Base-by-base conservation (phyloP, 2,888 invertebrate genomes). In the Ectropis crepuscularia region DNA sequence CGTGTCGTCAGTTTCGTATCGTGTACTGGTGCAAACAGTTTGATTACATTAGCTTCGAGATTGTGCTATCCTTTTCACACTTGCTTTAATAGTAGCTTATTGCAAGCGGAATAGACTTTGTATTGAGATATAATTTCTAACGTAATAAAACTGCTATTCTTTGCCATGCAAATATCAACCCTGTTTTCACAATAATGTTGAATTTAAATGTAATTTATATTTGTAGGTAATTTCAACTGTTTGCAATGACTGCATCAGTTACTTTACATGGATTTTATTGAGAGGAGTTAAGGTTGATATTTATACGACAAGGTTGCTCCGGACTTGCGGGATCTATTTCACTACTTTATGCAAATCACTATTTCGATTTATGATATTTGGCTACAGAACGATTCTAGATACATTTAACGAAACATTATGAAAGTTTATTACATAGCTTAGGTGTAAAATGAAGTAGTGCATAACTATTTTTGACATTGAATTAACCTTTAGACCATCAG, bases 271-370 rank as follows among this genome's bases (percentile, higher is more conserved):
- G 28, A 5, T 46, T 46, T 46, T 16, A 11, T 54, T 45, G 6
- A 12, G 38, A 8, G 12, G 0, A 0, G 0, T 0, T 45, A 46
- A 54, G 2, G 63, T 63, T 47, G 37, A 47, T 54, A 47, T 57
- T 57, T 53, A 42, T 51, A 47, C 48, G 50, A 45, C 53, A 51
- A 38, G 60, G 12, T 61, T 65, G 55, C 55, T 42, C 51, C 38
- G 7, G 53, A 51, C 53, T 47, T 57, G 38, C 47, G 41, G 64
- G 64, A 60, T 48, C 57, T 65, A 65, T 65, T 65, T 63, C 63
- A 63, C 63, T 63, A 63, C 63, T 50, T 39, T 45, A 55, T 16
- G 16, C 1, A 28, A 28, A 28, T 16, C 42, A 46, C 10, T 46
- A 46, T 46, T 54, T 46, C 12, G 37, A 46, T 38, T 46, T 38